Conservation (phyloP, 1,140 invertebrate genomes). For the Diorhabda carinulata region DNA sequence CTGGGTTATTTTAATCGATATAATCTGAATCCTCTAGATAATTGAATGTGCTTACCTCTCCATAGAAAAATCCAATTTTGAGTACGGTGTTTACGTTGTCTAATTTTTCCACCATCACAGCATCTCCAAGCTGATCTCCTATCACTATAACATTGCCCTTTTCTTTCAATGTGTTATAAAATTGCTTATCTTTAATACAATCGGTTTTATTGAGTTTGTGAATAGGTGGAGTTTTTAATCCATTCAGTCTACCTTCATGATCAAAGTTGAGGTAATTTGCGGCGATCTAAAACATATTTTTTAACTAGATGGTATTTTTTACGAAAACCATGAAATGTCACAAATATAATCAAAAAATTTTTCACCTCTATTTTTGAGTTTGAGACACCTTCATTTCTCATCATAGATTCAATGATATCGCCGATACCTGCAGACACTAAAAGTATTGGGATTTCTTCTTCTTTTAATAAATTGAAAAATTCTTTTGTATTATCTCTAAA, state of each 20-base stretch:
- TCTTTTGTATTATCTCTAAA: conserved; percentile 67
- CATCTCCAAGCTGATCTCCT: conserved; percentile 86
- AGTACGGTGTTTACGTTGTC: conserved; percentile 65
- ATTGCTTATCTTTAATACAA: conserved; percentile 69
- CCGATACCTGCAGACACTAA: conserved; percentile 94
- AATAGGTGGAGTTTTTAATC: conserved; percentile 73
- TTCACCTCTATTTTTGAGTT: background rate
- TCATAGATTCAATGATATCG: conserved; percentile 71
- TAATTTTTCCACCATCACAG: conserved; percentile 84
- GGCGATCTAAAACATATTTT: background rate
- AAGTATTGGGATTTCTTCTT: conserved; percentile 71
- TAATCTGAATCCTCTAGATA: too few relatives aligned
- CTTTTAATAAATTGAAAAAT: conserved; percentile 64
- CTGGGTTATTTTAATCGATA: too few relatives aligned
- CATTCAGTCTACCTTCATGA: conserved; percentile 60
- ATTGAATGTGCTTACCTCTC: conserved; percentile 55
- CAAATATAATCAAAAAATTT: too few relatives aligned
- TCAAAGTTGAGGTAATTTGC: conserved; percentile 84
- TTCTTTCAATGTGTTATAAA: conserved; percentile 67
- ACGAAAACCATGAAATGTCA: too few relatives aligned
- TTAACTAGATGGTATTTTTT: too few relatives aligned
- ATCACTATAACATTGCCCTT: conserved; percentile 78
- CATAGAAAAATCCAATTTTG: conserved; percentile 89
- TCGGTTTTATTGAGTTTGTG: conserved; percentile 91
- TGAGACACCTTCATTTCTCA: conserved; percentile 48